A percentile compares a stretch with the other conserved stretches of the same genome.
These are phyloP conservation scores for Chrysomela aeneicollis DNA, from an alignment of 2,888 invertebrate species.

Conservation along the genomic window DNA sequence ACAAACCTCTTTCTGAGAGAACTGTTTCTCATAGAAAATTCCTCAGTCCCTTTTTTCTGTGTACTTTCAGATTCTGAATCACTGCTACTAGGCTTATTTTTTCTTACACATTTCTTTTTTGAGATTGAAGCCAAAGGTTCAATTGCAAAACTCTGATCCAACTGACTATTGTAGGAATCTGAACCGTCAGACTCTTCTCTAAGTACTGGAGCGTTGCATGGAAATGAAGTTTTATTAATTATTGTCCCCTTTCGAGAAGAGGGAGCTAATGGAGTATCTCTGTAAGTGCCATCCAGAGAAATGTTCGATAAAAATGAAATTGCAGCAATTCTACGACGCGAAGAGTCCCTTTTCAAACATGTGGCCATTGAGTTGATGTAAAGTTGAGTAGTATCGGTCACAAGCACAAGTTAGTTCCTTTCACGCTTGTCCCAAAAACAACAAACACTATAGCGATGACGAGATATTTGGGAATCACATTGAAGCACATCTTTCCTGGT, in stretches of 20 bases:
- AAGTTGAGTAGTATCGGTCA: slow-evolving; percentile 4
- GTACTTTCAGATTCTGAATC: slow-evolving; percentile 79
- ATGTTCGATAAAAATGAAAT: slow-evolving; percentile 95
- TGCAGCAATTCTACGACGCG: slow-evolving; percentile 88
- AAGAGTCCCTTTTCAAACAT: slow-evolving; percentile 68
- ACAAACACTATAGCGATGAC: not conserved
- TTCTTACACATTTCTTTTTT: slow-evolving; percentile 31
- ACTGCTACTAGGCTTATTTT: slow-evolving; percentile 32
- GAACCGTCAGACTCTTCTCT: slow-evolving; percentile 58
- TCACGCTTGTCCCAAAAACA: not conserved
- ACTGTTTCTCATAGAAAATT: slow-evolving; percentile 51
- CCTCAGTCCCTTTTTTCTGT: slow-evolving; percentile 65
- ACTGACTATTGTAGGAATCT: slow-evolving; percentile 49
- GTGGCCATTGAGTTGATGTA: slow-evolving; percentile 61
- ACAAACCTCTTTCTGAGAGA: slow-evolving; percentile 69
- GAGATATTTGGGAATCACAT: not conserved
- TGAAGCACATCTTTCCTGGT: not conserved
- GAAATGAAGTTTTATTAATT: slow-evolving; percentile 46
- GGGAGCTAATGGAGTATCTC: slow-evolving; percentile 71
- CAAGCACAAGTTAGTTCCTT: not conserved
- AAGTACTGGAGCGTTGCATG: slow-evolving; percentile 47
- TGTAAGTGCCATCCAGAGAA: slow-evolving; percentile 89
- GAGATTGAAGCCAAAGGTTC: slow-evolving; percentile 39
- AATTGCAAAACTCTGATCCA: slow-evolving; percentile 33
- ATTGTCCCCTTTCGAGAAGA: slow-evolving; percentile 60